These are phyloP conservation scores for Hypsopygia costalis DNA, from an alignment of 2,888 invertebrate genomes.

Conservation along the genomic window DNA sequence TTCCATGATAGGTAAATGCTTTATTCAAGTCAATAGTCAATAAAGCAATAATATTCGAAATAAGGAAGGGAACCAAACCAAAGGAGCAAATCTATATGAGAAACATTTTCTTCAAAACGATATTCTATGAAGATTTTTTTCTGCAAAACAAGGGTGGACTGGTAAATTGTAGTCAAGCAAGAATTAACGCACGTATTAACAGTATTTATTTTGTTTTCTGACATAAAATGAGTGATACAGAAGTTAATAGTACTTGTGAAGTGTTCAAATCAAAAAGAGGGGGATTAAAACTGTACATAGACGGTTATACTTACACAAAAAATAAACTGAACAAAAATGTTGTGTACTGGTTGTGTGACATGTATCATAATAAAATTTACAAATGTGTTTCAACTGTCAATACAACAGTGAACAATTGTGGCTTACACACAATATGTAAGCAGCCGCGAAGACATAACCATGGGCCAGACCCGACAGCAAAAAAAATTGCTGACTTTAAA, in stretches of 20 bases:
- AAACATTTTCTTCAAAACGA: no score
- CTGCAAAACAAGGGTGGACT: no score
- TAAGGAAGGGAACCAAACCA: no score
- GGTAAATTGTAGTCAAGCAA: no score
- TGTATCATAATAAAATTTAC: conserved; percentile 3
- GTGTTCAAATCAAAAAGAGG: conserved; percentile 9
- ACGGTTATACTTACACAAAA: conserved; percentile 10
- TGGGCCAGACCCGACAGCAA: conserved; percentile 2
- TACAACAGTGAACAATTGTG: conserved; percentile 3
- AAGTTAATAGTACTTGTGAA: conserved; percentile 11
- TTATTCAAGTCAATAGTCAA: no score
- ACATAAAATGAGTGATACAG: no score
- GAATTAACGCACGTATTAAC: no score
- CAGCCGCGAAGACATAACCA: conserved; percentile 6
- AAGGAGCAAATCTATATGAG: no score
- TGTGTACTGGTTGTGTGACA: conserved; percentile 10
- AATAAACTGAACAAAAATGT: conserved; percentile 1
- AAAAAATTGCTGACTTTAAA: conserved; percentile 7
- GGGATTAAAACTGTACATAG: conserved; percentile 8
- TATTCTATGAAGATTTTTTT: no score
- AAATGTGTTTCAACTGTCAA: conserved; percentile 7
- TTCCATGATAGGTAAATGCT: no score
- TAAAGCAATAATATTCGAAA: no score
- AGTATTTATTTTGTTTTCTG: no score
- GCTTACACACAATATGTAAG: conserved; percentile 4